These are phyloP conservation scores for Microcebus jonahi DNA, from an alignment of 2,113 vertebrate genomes.

Conservation along the genomic window DNA sequence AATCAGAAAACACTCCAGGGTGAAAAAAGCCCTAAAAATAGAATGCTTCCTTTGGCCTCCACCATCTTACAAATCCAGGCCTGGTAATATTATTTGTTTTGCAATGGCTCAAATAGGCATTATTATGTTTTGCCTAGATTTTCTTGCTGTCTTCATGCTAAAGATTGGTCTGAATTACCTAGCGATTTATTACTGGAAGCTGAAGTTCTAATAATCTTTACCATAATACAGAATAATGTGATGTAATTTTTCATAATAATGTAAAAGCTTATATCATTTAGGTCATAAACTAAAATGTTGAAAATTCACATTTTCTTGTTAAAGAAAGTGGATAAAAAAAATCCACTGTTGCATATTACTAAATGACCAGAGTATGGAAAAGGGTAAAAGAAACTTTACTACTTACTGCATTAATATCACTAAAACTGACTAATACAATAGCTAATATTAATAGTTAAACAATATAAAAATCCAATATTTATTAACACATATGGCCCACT, in stretches of 20 bases:
- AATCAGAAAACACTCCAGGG: not conserved
- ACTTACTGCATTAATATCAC: not conserved
- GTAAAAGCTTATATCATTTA: not conserved
- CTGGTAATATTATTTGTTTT: not conserved
- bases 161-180: not conserved
- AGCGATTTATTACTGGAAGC: not conserved
- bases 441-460: not conserved
- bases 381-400: not conserved
- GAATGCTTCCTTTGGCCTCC: not conserved
- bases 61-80: not conserved
- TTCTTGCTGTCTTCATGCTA: not conserved
- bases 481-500: not conserved
- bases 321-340: not conserved
- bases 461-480: slow-evolving; percentile 15
- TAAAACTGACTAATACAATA: not conserved
- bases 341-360: not conserved
- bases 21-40: not conserved
- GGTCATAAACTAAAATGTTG: not conserved
- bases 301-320: not conserved
- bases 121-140: not conserved
- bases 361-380: not conserved
- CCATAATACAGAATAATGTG: not conserved
- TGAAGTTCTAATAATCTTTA: not conserved
- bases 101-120: not conserved
- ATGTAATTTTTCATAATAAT: not conserved